phyloP scores from a whole-genome alignment of 2,888 invertebrate genomes.

The Leptopilina myrica region DNA sequence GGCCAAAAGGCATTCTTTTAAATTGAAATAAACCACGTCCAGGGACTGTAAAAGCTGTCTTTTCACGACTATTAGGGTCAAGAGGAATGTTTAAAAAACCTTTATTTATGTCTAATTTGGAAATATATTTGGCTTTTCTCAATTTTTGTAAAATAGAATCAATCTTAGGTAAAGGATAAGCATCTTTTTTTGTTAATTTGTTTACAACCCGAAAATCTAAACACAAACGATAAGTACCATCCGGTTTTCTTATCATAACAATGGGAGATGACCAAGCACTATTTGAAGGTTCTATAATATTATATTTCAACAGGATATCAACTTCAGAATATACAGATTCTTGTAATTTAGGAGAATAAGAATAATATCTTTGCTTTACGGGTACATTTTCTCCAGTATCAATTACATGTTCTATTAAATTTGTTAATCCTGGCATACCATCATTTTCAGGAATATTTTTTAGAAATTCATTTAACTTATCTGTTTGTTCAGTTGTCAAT shows the following conservation, averaged over 20 bases:
- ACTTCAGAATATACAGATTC: conserved; percentile 55
- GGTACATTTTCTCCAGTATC: neutral
- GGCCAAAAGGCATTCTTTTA: neutral
- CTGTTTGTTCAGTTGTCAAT: too few species aligned
- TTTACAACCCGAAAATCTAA: neutral
- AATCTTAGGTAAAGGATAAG: too few species aligned
- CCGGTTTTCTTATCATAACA: conserved; percentile 54
- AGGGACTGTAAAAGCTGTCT: neutral
- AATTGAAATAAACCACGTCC: neutral
- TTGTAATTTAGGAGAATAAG: conserved; percentile 43
- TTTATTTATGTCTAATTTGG: too few species aligned
- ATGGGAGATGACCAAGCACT: too few species aligned
- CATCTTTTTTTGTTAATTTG: neutral
- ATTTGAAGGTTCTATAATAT: conserved; percentile 55
- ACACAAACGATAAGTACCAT: conserved; percentile 44
- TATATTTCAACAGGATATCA: conserved; percentile 62
- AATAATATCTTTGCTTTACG: conserved; percentile 42
- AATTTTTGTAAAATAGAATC: too few species aligned
- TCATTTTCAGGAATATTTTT: too few species aligned
- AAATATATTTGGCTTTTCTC: neutral
- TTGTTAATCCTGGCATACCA: too few species aligned
- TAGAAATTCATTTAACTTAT: too few species aligned
- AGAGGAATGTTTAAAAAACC: neutral
- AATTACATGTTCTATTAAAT: too few species aligned
- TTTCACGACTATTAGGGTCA: neutral